Conservation (phyloP, 2,113 vertebrate species). For the Hippocampus zosterae region DNA sequence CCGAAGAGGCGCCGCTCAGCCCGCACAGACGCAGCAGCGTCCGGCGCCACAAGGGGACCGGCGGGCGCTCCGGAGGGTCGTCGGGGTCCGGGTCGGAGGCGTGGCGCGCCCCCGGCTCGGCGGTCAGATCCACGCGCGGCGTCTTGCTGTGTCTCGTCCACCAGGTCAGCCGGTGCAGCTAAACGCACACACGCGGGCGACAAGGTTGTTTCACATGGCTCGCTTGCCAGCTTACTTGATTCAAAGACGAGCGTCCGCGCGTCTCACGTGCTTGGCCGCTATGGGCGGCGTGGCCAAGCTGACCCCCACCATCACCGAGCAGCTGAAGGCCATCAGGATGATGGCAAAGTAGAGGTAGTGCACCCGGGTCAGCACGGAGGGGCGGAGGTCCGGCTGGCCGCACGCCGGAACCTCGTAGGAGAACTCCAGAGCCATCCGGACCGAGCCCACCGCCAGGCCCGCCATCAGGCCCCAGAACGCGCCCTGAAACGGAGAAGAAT, state of each 20-base stretch:
- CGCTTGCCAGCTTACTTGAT: neutral
- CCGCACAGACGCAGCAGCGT: neutral
- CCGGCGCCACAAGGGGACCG: neutral
- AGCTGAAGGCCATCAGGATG: slow-evolving; percentile 77
- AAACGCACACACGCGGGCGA: neutral
- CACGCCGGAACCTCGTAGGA: slow-evolving; percentile 74
- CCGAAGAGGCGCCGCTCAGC: neutral
- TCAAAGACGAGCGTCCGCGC: neutral
- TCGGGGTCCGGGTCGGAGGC: neutral
- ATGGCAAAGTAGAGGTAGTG: slow-evolving; percentile 96
- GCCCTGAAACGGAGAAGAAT: slow-evolving; percentile 69
- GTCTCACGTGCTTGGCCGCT: slow-evolving; percentile 79
- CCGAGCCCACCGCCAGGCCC: slow-evolving; percentile 76
- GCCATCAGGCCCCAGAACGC: slow-evolving; percentile 93
- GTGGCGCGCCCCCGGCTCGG: rapidly evolving
- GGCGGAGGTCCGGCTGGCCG: slow-evolving; percentile 81
- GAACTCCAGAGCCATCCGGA: slow-evolving; percentile 87
- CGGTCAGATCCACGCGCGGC: neutral
- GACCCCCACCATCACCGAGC: slow-evolving; percentile 65
- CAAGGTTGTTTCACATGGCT: too few relatives aligned
- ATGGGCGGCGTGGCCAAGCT: slow-evolving; percentile 82
- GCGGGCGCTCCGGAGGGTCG: neutral
- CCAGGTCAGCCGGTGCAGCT: slow-evolving; percentile 7
- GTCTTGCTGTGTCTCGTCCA: slow-evolving; percentile 6
- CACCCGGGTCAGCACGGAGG: slow-evolving; percentile 77